Base-by-base conservation (phyloP, 2,888 invertebrate species). In the Melieria crassipennis region DNA sequence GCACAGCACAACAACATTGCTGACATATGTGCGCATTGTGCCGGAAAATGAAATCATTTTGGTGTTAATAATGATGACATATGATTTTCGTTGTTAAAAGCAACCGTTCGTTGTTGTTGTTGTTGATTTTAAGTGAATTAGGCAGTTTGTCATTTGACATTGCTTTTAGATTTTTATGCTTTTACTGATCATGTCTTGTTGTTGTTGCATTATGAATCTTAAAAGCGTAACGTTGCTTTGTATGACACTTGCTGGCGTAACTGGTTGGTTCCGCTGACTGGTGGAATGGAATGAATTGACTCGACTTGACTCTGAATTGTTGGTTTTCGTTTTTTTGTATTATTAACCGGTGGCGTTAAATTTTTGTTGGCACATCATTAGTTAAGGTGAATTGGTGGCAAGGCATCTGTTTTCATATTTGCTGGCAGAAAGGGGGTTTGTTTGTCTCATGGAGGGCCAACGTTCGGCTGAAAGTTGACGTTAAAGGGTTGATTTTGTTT, bases 41-140 rank as follows among this genome's bases (percentile, higher is more conserved):
- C 79, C 78, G 82, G 79, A 82, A 81, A 83, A 82, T 83, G 82
- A 82, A 85, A 80, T 85, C 86, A 85, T 85, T 83, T 84, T 77
- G 82, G 82, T 85, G 85, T 85, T 85, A 85, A 85, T 85, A 85
- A 85, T 85, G 83, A 85, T 86, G 85, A 86, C 85, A 85, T 85
- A 85, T 85, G 85, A 85, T 86, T 85, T 83, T 78, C 84, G 82
- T 83, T 84, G 85, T 84, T 79, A 82, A 80, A 79, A 75, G 65
- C 77, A 73, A 73, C 75, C 73, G 65, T 61, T 45, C 11, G 57
- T 56, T 71, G 75, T 66, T 63, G 58, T 61, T 62, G 66, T 66
- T 65, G 71, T 75, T 71, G 65, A 61, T 69, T 73, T 79, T 82
- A 81, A 84, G 84, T 84, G 84, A 83, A 82, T 83, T 79, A 77